These are phyloP conservation scores for Rhinatrema bivittatum DNA, from an alignment of 2,797 vertebrate species.

Conservation along the genomic window DNA sequence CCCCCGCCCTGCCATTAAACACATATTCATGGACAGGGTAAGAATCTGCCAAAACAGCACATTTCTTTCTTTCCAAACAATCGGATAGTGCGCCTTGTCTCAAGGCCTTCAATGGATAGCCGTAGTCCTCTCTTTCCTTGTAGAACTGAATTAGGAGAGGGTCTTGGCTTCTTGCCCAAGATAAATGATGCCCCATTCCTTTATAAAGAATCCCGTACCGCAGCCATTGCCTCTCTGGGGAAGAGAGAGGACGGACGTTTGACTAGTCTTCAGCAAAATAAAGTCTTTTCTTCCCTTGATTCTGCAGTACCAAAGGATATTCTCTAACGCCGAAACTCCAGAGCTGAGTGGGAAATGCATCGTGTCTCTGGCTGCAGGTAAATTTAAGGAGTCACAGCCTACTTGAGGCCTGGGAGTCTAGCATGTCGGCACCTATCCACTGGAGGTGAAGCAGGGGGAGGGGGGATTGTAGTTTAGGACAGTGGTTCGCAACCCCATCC, in stretches of 20 bases:
- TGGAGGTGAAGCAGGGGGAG: neutral
- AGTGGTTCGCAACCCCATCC: no score
- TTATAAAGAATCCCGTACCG: neutral
- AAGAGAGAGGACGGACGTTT: neutral
- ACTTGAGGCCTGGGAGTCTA: neutral
- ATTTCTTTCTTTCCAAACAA: no score
- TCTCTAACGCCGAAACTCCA: constrained; percentile 51
- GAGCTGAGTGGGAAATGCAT: constrained; percentile 73
- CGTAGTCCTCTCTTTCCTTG: neutral
- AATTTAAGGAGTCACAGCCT: neutral
- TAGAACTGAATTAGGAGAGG: neutral
- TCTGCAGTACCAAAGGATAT: neutral
- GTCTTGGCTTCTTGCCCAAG: no score
- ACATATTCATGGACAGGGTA: no score
- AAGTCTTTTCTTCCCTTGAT: neutral
- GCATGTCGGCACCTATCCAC: neutral
- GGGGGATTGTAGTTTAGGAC: neutral
- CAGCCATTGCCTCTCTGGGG: neutral
- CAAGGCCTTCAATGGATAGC: no score
- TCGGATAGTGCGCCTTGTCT: no score
- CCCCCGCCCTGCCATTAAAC: no score
- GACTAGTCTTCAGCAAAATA: neutral
- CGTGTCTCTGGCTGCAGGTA: constrained; percentile 67
- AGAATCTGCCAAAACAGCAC: no score
- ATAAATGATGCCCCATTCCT: neutral